Evolutionary conservation across 2,797 vertebrate genomes (phyloP).

Genomic region (Naso thynnoides): DNA sequence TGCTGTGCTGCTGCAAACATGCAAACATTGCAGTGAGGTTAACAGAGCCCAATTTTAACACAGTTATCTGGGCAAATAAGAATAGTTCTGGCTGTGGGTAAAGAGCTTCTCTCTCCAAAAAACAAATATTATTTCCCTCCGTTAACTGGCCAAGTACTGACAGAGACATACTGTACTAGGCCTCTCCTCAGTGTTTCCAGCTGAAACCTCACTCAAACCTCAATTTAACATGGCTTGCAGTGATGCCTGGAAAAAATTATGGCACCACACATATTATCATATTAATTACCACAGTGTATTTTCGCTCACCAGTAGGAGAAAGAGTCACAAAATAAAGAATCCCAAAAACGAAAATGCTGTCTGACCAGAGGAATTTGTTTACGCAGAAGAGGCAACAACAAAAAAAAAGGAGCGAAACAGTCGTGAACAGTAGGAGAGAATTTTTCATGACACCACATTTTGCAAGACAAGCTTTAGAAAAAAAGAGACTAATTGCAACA

Average conservation of each 20-base stretch:
- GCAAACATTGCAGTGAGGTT: constrained; percentile 47
- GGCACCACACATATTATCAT: constrained; percentile 77
- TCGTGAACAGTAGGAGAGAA: constrained; percentile 16
- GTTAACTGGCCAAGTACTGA: constrained; percentile 62
- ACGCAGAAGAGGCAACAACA: constrained; percentile 11
- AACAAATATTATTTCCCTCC: constrained; percentile 73
- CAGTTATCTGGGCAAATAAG: constrained; percentile 64
- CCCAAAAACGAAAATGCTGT: constrained; percentile 62
- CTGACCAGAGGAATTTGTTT: constrained; percentile 76
- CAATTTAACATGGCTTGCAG: constrained; percentile 69
- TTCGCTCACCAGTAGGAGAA: constrained; percentile 61
- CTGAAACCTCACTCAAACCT: constrained; percentile 78
- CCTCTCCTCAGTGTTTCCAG: constrained; percentile 76
- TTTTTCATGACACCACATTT: constrained; percentile 34
- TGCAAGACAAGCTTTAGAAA: constrained; percentile 14
- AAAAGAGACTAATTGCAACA: constrained; percentile 35
- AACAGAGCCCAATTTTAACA: constrained; percentile 43
- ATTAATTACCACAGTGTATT: constrained; percentile 80
- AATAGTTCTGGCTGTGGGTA: constrained; percentile 54
- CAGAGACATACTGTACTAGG: constrained; percentile 73
- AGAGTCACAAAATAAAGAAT: constrained; percentile 61
- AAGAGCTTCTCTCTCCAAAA: constrained; percentile 51
- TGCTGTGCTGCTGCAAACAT: constrained; percentile 18
- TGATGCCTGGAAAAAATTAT: constrained; percentile 77
- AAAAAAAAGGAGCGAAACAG: constrained; percentile 23